Evolutionary conservation across 2,113 vertebrate species (phyloP).

Genomic region (Xyliphius kryptos): DNA sequence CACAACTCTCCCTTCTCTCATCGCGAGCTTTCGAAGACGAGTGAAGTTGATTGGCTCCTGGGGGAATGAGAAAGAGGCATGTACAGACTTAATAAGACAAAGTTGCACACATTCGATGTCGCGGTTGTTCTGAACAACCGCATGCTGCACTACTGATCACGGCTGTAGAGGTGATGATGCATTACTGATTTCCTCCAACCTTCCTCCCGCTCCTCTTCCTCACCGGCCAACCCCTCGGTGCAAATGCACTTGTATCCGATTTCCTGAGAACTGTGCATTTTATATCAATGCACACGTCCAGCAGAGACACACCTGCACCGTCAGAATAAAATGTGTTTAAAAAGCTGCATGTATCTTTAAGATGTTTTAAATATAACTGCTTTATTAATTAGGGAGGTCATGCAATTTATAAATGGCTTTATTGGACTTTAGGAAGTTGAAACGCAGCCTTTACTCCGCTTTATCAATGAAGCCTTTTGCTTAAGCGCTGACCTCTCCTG

Average conservation of each 20-base stretch:
- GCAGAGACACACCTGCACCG: too few relatives aligned
- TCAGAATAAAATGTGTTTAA: too few relatives aligned
- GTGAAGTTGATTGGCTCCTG: conserved; percentile 52
- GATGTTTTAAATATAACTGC: too few relatives aligned
- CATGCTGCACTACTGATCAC: not conserved
- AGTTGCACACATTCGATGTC: conserved; percentile 45
- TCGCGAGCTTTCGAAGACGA: not conserved
- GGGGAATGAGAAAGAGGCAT: conserved; percentile 41
- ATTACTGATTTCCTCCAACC: conserved; percentile 2
- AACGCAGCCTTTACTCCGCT: too few relatives aligned
- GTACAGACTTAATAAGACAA: conserved; percentile 56
- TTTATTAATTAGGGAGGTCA: too few relatives aligned
- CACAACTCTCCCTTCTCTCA: not conserved
- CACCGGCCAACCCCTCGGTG: not conserved
- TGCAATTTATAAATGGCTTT: too few relatives aligned
- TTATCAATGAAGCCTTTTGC: too few relatives aligned
- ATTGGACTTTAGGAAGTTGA: too few relatives aligned
- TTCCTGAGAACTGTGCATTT: not conserved
- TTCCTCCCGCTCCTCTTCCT: not conserved
- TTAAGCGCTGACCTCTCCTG: too few relatives aligned
- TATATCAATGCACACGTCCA: too few relatives aligned
- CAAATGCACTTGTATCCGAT: not conserved
- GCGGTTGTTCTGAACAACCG: conserved; percentile 7
- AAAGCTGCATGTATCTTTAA: too few relatives aligned
- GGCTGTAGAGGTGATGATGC: not conserved